Evolutionary conservation across 2,797 vertebrate genomes (phyloP).

Genomic region (Coregonus sp.): DNA sequence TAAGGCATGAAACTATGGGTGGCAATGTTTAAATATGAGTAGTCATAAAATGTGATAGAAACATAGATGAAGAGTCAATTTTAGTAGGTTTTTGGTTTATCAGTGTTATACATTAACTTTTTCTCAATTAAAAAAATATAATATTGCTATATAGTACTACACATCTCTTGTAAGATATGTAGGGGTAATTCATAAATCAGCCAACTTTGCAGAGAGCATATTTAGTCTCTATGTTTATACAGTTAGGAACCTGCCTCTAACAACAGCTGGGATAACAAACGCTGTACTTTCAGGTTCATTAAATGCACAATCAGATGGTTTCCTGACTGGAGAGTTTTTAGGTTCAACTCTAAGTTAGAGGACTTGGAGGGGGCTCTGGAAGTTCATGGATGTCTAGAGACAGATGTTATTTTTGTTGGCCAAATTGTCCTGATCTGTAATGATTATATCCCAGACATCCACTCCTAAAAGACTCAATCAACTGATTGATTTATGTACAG

Average conservation of each 20-base stretch:
- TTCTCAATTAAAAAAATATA: constrained; percentile 66
- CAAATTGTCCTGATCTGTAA: constrained; percentile 49
- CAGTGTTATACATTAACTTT: constrained; percentile 50
- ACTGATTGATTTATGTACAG: constrained; percentile 41
- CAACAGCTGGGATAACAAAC: constrained; percentile 81
- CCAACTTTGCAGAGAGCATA: constrained; percentile 66
- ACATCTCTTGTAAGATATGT: constrained; percentile 48
- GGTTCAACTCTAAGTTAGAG: constrained; percentile 69
- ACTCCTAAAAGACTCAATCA: constrained; percentile 31
- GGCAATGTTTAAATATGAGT: constrained; percentile 49
- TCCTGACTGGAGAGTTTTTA: constrained; percentile 68
- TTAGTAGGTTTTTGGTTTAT: constrained; percentile 31
- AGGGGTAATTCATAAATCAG: constrained; percentile 50
- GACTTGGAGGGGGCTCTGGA: constrained; percentile 35
- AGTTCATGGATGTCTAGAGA: constrained; percentile 57
- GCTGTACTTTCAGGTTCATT: constrained; percentile 76
- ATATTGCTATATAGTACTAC: constrained; percentile 63
- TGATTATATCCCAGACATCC: constrained; percentile 29
- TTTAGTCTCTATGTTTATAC: constrained; percentile 68
- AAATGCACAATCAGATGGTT: constrained; percentile 73
- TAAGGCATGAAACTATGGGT: constrained; percentile 60
- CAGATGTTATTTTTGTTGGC: constrained; percentile 54
- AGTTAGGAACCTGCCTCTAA: constrained; percentile 70
- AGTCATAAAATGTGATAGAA: constrained; percentile 27
- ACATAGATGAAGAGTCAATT: constrained; percentile 37